These are phyloP conservation scores for Thamnaconus septentrionalis DNA, from an alignment of 2,113 vertebrate genomes.

Conservation along the genomic window DNA sequence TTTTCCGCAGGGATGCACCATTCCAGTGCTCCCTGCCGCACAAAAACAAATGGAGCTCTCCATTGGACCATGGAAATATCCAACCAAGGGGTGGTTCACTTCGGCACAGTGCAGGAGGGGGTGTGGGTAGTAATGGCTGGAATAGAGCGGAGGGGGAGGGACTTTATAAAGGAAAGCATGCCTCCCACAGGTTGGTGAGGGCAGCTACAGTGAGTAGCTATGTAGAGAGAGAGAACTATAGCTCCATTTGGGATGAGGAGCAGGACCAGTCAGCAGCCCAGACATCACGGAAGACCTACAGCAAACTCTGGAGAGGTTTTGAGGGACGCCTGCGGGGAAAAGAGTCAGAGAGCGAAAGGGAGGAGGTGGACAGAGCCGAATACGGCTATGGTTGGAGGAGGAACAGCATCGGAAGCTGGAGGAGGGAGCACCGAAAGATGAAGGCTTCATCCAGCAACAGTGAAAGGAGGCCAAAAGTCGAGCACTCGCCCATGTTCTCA, in stretches of 20 bases:
- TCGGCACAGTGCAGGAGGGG: conserved; percentile 66
- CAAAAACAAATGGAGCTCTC: conserved; percentile 56
- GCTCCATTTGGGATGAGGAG: conserved; percentile 63
- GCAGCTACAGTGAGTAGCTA: conserved; percentile 77
- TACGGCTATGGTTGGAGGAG: conserved; percentile 68
- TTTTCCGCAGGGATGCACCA: conserved; percentile 75
- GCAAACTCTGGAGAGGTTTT: conserved; percentile 73
- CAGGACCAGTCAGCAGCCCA: conserved; percentile 24
- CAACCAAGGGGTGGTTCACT: conserved; percentile 73
- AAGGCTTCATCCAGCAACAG: conserved; percentile 47
- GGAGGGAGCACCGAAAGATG: conserved; percentile 55
- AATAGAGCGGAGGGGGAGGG: conserved; percentile 66
- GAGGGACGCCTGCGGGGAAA: conserved; percentile 71
- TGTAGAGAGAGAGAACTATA: conserved; percentile 61
- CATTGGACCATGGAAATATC: conserved; percentile 58
- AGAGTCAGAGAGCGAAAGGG: conserved; percentile 59
- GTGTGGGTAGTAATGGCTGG: conserved; percentile 49
- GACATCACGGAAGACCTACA: conserved; percentile 53
- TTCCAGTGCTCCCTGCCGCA: conserved; percentile 79
- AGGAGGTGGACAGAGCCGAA: conserved; percentile 64
- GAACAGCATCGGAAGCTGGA: conserved; percentile 63
- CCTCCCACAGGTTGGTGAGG: conserved; percentile 76
- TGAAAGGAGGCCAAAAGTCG: conserved; percentile 63
- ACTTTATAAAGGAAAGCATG: conserved; percentile 80
- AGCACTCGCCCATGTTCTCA: conserved; percentile 60